These are phyloP conservation scores for Tinea pellionella DNA, from an alignment of 2,888 invertebrate species.

Conservation along the genomic window DNA sequence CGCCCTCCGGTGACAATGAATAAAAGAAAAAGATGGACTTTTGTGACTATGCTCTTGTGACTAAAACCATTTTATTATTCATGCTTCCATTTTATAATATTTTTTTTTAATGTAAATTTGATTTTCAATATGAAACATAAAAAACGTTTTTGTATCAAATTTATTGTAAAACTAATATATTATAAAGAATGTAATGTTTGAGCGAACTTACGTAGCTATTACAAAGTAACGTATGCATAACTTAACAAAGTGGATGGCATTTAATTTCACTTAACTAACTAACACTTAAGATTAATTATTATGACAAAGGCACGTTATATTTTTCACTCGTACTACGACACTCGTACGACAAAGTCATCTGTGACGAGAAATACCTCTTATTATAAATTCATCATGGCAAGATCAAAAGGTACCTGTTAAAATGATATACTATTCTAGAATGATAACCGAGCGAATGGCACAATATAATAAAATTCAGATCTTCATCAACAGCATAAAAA, in stretches of 20 bases:
- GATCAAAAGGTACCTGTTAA: slow-evolving; percentile 69
- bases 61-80: slow-evolving; percentile 28
- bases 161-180: slow-evolving; percentile 2
- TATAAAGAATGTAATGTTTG: slow-evolving; percentile 52
- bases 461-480: slow-evolving; percentile 47
- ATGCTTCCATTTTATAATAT: background rate
- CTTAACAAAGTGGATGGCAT: slow-evolving; percentile 71
- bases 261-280: slow-evolving; percentile 69
- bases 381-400: slow-evolving; percentile 64
- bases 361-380: slow-evolving; percentile 61
- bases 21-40: slow-evolving; percentile 26
- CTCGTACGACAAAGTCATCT: slow-evolving; percentile 41
- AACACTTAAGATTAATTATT: slow-evolving; percentile 53
- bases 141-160: background rate
- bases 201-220: slow-evolving; percentile 29
- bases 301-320: slow-evolving; percentile 61
- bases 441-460: slow-evolving; percentile 66
- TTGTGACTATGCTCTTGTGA: slow-evolving; percentile 58
- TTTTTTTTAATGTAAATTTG: background rate
- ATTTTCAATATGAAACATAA: background rate
- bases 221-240: slow-evolving; percentile 50
- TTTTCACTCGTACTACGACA: slow-evolving; percentile 43
- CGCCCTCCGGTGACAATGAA: slow-evolving; percentile 42
- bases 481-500: slow-evolving; percentile 28
- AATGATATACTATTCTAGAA: slow-evolving; percentile 57